Base-by-base conservation (phyloP, 1,140 invertebrate genomes). In the Leguminivora glycinivorella region DNA sequence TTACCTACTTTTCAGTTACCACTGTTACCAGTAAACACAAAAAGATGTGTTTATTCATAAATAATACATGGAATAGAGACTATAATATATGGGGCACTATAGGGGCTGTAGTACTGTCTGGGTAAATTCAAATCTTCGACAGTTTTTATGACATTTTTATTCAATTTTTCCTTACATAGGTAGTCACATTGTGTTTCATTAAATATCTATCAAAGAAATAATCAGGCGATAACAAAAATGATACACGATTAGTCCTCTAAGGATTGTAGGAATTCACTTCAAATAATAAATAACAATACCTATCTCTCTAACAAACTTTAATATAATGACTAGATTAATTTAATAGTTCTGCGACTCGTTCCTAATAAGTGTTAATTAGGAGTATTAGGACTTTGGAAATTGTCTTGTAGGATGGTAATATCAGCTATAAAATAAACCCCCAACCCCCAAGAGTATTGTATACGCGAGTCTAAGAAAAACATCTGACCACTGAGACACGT, bases 311-410 rank as follows among this genome's bases (percentile, higher is more conserved):
- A 87, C 81, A 89, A 89, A 89, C 82, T 82, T 90, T 83, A 82
- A 78, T 52, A 77, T 88, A 87, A 86, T 89, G 88, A 91, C 88
- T 90, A 90, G 88, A 87, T 84, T 84, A 80, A 80, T 78, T 78
- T 78, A 77, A 74, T 82, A 76, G 73, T 80, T 83, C 82, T 81
- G 78, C 75, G 78, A 82, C 75, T 81, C 79, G 74, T 88, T 83
- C 80, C 85, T 81, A 83, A 88, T 75, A 67, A 75, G 75, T 86
- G 86, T 88, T 87, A 88, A 90, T 85, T 71, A 85, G 87, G 84
- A 83, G 83, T 80, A 90, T 85, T 71, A 85, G 87, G 84, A 83
- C 83, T 80, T 75, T 84, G 86, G 83, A 88, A 88, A 75, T 80
- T 83, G 82, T 87, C 81, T 85, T 83, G 84, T 78, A 81, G 81